Evolutionary conservation across 2,797 vertebrate genomes (phyloP).

Genomic region (Micropoecilia bifurca): DNA sequence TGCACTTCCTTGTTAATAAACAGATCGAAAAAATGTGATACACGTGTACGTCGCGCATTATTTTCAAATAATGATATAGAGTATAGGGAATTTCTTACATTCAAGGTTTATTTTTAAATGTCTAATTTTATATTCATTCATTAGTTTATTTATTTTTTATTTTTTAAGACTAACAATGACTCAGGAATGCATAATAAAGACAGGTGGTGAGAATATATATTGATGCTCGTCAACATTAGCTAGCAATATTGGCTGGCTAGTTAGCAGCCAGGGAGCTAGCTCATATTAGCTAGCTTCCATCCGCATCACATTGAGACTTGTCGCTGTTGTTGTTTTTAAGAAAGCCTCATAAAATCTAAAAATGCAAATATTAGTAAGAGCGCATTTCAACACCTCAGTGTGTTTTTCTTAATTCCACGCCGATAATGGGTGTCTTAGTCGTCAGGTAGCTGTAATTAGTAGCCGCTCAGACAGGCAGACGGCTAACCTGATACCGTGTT

Average conservation of each 20-base stretch:
- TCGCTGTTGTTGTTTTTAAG: slow-evolving; percentile 4
- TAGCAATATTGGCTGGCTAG: slow-evolving; percentile 61
- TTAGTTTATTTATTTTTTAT: accelerated
- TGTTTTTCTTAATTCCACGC: background rate
- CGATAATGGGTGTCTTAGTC: background rate
- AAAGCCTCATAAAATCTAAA: background rate
- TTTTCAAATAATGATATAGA: background rate
- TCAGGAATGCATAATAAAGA: slow-evolving; percentile 12
- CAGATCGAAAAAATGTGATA: background rate
- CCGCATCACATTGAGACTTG: slow-evolving; percentile 31
- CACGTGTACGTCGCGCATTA: background rate
- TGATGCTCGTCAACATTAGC: slow-evolving; percentile 55
- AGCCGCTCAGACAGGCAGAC: slow-evolving; percentile 44
- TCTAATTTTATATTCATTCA: background rate
- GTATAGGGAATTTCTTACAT: background rate
- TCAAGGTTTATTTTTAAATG: background rate
- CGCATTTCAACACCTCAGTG: background rate
- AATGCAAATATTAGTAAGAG: background rate
- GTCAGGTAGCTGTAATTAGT: slow-evolving; percentile 16
- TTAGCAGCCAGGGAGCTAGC: slow-evolving; percentile 63
- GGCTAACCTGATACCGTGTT: slow-evolving; percentile 57
- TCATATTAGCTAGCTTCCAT: slow-evolving; percentile 57
- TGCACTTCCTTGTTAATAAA: slow-evolving; percentile 37
- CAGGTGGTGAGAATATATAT: slow-evolving; percentile 2
- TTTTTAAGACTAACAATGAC: background rate